Percentiles rank a stretch among this genome's conserved stretches.
phyloP scores from a whole-genome alignment of 2,113 vertebrate genomes.

The Hemichromis elongatus region DNA sequence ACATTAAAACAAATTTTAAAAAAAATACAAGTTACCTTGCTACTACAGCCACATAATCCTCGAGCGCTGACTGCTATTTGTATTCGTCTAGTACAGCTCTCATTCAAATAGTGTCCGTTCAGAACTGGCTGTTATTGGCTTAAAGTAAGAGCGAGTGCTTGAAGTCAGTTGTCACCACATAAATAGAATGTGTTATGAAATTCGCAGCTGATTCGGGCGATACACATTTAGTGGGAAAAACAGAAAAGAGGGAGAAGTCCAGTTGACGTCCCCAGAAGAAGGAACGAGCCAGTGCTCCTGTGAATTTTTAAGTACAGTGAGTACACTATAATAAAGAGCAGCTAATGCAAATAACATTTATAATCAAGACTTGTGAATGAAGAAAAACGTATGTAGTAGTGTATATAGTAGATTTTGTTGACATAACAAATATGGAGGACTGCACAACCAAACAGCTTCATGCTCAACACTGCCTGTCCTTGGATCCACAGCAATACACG shows the following conservation, averaged over 20 bases:
- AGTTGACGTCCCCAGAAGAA: background rate
- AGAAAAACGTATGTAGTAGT: background rate
- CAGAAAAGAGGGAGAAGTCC: background rate
- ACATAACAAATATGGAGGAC: background rate
- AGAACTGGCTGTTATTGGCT: background rate
- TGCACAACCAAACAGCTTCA: background rate
- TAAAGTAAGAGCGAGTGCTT: background rate
- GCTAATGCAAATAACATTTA: background rate
- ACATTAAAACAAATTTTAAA: fast-evolving
- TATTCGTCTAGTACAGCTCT: background rate
- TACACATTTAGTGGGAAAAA: background rate
- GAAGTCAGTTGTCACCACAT: background rate
- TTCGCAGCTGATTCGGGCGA: background rate
- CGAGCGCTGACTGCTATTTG: background rate
- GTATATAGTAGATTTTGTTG: background rate
- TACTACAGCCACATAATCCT: background rate
- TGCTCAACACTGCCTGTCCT: background rate
- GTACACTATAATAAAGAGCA: background rate
- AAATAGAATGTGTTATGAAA: background rate
- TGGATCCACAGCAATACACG: background rate
- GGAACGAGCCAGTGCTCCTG: background rate
- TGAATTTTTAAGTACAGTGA: background rate
- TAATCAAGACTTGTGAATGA: background rate
- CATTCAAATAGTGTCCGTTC: background rate
- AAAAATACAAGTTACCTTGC: background rate